Conservation (phyloP, 2,888 invertebrate species). For the Eilema depressum region DNA sequence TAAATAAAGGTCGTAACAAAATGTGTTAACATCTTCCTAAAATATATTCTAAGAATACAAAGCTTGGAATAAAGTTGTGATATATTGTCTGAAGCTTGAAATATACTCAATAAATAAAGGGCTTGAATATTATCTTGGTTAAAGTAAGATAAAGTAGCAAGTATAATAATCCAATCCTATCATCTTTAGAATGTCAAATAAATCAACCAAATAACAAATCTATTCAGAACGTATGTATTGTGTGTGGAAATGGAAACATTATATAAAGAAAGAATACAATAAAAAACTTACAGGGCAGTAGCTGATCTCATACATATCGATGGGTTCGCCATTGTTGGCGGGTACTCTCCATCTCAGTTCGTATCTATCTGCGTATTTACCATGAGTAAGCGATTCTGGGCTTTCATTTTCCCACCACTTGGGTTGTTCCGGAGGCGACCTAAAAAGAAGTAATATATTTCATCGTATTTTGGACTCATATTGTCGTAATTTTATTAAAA, state of each 20-base stretch:
- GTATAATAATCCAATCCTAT: slow-evolving; percentile 31
- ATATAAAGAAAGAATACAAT: slow-evolving; percentile 37
- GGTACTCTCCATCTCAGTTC: slow-evolving; percentile 95
- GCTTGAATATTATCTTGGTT: slow-evolving; percentile 10
- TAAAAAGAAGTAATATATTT: slow-evolving; percentile 35
- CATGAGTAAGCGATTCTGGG: slow-evolving; percentile 79
- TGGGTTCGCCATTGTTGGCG: slow-evolving; percentile 95
- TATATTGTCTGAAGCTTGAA: neutral
- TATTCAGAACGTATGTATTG: slow-evolving; percentile 45
- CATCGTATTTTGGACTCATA: neutral
- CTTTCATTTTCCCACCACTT: slow-evolving; percentile 81
- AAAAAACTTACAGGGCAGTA: slow-evolving; percentile 91
- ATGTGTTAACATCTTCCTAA: neutral
- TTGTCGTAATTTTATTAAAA: neutral
- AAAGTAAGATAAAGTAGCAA: slow-evolving; percentile 31
- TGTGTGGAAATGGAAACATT: slow-evolving; percentile 37
- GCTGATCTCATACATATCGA: slow-evolving; percentile 93
- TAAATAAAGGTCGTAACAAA: slow-evolving; percentile 58
- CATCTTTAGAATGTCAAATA: slow-evolving; percentile 37
- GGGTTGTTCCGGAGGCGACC: slow-evolving; percentile 91
- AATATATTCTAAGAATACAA: neutral
- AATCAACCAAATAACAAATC: slow-evolving; percentile 74
- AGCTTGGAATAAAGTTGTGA: neutral
- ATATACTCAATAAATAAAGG: slow-evolving; percentile 7
- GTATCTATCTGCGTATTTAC: slow-evolving; percentile 91